Evolutionary conservation across 2,113 vertebrate species (phyloP).

Genomic region (Genyomyrus donnyi): DNA sequence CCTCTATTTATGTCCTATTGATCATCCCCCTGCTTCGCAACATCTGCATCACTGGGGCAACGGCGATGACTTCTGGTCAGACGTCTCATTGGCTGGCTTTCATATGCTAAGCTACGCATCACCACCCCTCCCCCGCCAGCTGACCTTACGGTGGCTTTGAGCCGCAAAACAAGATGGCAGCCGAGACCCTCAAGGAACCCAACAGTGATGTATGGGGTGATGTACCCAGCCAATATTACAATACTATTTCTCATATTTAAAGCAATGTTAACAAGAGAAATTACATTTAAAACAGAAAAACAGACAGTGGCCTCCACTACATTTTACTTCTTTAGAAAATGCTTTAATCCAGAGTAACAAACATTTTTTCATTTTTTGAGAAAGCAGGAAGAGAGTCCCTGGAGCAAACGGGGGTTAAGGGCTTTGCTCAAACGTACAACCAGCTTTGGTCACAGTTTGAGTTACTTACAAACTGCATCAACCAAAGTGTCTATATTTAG

Average conservation of each 20-base stretch:
- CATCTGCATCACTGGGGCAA: constrained; percentile 15
- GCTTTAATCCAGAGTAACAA: neutral
- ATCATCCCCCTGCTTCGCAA: neutral
- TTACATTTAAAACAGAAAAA: neutral
- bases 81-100: neutral
- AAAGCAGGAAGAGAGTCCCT: neutral
- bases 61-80: neutral
- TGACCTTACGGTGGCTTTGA: neutral
- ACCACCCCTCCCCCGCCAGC: neutral
- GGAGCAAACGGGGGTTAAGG: neutral
- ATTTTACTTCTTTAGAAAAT: neutral
- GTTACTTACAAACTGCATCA: neutral
- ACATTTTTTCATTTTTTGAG: neutral
- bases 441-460: neutral
- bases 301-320: neutral
- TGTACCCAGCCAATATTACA: neutral
- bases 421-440: neutral
- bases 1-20: constrained; percentile 2
- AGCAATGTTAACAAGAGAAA: neutral
- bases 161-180: neutral
- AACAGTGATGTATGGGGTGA: neutral
- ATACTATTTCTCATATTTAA: neutral
- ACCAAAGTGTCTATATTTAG: neutral
- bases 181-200: neutral
- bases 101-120: neutral